Evolutionary conservation across 2,888 invertebrate genomes (phyloP), one percentile per base, ranked within the genome.

Genomic region (Pyrrhia umbra): DNA sequence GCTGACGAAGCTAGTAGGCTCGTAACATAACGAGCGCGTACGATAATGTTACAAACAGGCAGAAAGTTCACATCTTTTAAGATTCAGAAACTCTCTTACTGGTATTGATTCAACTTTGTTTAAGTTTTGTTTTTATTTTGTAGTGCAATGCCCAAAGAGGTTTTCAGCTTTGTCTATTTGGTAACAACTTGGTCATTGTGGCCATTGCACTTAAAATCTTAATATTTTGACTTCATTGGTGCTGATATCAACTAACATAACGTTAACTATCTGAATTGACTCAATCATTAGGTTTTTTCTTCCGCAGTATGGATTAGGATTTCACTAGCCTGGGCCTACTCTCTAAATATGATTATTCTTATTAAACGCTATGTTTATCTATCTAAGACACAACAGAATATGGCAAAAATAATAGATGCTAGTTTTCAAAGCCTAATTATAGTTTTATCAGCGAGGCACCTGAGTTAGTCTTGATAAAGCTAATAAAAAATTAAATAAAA

Each of bases 401-500:
- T 15, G 15, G 45, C 27, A 9, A 16, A 55, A 58, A 10, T 49
- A 54, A 55, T 59, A 60, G 43, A 15, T 47, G 10, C 25, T 15
- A 49, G 56, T 54, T 16, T 64, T 39, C 34, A 50, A 62, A 68
- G 25, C 51, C 47, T 47, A 64, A 70, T 66, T 68, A 60, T 30
- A 57, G 9, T 40, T 43, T 52, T 75, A 75, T 61, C 56, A 58
- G 37, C 54, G 20, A 64, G 58, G 27, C 43, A 65, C 18, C 42
- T 18, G 56, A 65, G 59, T 66, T 45, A 43, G 59, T 25, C 43
- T 51, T 55, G 67, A 60, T 49, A 59, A 55, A 25, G 20, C 45
- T 16, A 45, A 57, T 56, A 80, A 71, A 76, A 74, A 68, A 59
- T 42, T 47, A 50, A 71, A 74, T 70, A 64, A 78, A 74, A 81